Conservation (phyloP, 64 coral and sea anemone genomes). For the Anthopleura sola region DNA sequence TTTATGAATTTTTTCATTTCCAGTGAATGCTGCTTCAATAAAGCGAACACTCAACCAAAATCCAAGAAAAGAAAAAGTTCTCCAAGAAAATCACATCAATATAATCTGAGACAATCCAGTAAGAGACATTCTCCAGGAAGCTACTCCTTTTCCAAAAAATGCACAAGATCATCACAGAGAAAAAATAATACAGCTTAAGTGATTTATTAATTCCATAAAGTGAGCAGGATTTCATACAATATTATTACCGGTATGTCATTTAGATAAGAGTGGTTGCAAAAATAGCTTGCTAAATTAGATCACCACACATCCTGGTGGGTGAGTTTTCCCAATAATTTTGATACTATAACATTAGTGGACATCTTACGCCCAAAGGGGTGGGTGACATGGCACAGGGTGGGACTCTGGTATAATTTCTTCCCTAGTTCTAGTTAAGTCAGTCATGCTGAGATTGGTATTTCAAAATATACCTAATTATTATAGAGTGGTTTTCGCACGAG, state of each 20-base stretch:
- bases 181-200: neutral
- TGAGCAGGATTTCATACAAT: no score
- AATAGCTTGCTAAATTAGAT: no score
- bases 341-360: no score
- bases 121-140: slow-evolving; percentile 10
- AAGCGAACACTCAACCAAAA: neutral
- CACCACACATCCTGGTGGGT: no score
- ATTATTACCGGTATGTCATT: neutral
- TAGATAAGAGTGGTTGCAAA: neutral
- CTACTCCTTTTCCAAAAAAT: neutral
- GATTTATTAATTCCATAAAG: neutral
- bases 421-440: no score
- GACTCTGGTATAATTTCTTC: no score
- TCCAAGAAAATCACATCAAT: neutral
- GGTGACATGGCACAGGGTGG: no score
- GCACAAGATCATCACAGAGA: neutral
- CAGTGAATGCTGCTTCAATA: neutral
- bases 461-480: no score
- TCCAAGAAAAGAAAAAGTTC: neutral
- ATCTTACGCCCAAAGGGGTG: no score
- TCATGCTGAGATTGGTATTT: no score
- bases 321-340: no score
- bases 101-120: neutral
- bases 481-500: no score
- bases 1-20: neutral